Evolutionary conservation across 1,140 invertebrate genomes (phyloP), one percentile per base, ranked within the genome.

Genomic region (Rhagoletis pomonella): DNA sequence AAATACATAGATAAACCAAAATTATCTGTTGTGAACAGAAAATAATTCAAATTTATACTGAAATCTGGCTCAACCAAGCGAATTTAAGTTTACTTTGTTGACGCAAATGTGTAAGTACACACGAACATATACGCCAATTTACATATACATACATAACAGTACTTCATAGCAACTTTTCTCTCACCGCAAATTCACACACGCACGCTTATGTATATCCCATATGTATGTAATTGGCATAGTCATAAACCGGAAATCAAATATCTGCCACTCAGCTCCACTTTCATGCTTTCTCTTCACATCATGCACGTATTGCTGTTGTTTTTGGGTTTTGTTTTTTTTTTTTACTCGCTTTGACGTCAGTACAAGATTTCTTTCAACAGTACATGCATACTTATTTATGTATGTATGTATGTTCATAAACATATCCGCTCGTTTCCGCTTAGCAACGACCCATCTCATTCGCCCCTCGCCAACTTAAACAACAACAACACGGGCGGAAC

Each of bases 161-260:
- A 2, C 60, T 14, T 14, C 3, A 9, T 62, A 62, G 29, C 29
- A 62, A 62, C 17, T 62, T 17, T 59, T 59, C 58, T 12, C 60
- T n/a, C 17, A 62, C 4, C 3, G 2, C 17, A 62, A 0, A 62
- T 62, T 12, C 17, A 62, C 60, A n/a, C 10, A 4, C 60, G 17
- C 17, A 62, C 4, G 67, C 42, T 69, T n/a, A 69, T n/a, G n/a
- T n/a, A n/a, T 29, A 29, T 47, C 39, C 39, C 42, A 73, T 73
- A 47, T 47, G 42, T 44, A 47, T 73, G 47, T 81, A 81, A 81
- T 81, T 81, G 73, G 17, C 42, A 55, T 55, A 81, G 50, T 81
- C 73, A 55, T 81, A 81, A 81, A 55, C 73, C 73, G 50, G 73
- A 81, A 81, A 81, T 81, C 47, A 81, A 81, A 81, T 81, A 81